Evolutionary conservation across 2,888 invertebrate species (phyloP).

Genomic region (Ceriagrion tenellum): DNA sequence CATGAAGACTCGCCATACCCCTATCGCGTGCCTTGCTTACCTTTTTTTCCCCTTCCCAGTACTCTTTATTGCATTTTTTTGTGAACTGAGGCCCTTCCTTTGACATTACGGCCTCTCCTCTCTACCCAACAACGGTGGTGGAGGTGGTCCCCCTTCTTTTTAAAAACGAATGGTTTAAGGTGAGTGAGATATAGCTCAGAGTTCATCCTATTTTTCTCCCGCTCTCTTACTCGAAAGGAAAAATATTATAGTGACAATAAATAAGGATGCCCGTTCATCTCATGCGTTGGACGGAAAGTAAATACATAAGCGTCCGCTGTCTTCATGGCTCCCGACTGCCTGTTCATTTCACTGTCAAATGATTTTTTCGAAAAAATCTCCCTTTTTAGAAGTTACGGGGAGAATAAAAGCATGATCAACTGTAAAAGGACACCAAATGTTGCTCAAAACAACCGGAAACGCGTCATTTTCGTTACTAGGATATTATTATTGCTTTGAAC

Average conservation of each 20-base stretch:
- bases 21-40: neutral
- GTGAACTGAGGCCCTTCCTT: no score
- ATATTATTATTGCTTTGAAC: neutral
- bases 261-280: neutral
- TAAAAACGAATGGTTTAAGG: neutral
- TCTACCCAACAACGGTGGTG: neutral
- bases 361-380: neutral
- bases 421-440: neutral
- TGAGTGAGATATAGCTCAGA: neutral
- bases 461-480: neutral
- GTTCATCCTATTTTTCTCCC: neutral
- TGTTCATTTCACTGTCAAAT: neutral
- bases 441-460: neutral
- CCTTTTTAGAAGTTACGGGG: neutral
- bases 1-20: neutral
- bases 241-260: neutral
- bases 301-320: neutral
- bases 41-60: no score
- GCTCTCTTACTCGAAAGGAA: neutral
- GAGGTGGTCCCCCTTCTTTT: neutral
- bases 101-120: neutral
- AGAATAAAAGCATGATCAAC: neutral
- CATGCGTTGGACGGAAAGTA: neutral
- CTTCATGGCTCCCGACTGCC: neutral
- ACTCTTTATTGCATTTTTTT: no score